phyloP scores from a whole-genome alignment of 1,140 invertebrate species.

The Phymorhynchus buccinoides region DNA sequence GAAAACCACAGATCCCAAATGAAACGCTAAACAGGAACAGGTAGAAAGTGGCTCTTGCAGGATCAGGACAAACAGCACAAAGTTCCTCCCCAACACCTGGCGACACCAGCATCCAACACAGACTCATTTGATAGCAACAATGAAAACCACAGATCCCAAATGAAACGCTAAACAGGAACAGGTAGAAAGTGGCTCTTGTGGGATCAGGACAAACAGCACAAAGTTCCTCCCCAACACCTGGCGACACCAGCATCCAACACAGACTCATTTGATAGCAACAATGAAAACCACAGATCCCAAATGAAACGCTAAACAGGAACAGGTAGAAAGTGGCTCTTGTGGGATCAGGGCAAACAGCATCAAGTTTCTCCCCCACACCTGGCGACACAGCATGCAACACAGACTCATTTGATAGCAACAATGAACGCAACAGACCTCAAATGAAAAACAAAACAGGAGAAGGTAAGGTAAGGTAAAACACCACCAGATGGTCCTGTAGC shows the following conservation, averaged over 20 bases:
- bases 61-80: conserved; percentile 89
- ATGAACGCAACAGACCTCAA: too few species aligned
- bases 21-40: too few species aligned
- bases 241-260: conserved; percentile 18
- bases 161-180: too few species aligned
- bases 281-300: too few species aligned
- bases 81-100: conserved; percentile 84
- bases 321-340: conserved; percentile 87
- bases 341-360: conserved; percentile 89
- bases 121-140: too few species aligned
- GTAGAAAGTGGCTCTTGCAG: conserved; percentile 87
- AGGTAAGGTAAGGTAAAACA: conserved; percentile 91
- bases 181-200: conserved; percentile 86
- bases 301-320: too few species aligned
- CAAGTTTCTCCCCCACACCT: conserved; percentile 85
- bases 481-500: conserved; percentile 88
- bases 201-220: conserved; percentile 87
- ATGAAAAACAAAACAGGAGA: too few species aligned
- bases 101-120: conserved; percentile 20
- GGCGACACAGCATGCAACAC: conserved; percentile 54
- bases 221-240: conserved; percentile 86
- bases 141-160: too few species aligned
- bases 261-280: too few species aligned
- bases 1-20: too few species aligned
- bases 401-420: too few species aligned